A percentile compares a stretch with the other conserved stretches of the same genome.
Evolutionary conservation across 2,888 invertebrate species (phyloP).

Genomic region (Patella ulyssiponensis): DNA sequence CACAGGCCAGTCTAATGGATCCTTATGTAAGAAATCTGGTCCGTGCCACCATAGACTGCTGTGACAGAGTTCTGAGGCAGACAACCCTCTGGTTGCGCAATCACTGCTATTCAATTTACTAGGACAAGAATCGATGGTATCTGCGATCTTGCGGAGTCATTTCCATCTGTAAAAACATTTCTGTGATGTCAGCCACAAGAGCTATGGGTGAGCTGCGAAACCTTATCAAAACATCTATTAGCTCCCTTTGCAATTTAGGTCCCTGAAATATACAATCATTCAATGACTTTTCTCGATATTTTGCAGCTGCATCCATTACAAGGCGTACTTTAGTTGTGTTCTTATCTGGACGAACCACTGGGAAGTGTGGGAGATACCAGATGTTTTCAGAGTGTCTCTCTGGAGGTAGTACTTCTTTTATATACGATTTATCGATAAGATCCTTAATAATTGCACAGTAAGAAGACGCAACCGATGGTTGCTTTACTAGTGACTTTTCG

Average conservation of each 20-base stretch:
- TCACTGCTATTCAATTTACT: not conserved
- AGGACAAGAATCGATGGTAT: not conserved
- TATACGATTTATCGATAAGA: not conserved
- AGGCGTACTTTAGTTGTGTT: not conserved
- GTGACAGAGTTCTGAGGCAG: not conserved
- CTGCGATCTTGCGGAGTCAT: not conserved
- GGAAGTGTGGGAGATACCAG: not conserved
- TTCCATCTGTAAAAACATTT: not conserved
- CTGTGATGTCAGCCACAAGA: not conserved
- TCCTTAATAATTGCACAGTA: not conserved
- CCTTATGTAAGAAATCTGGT: not conserved
- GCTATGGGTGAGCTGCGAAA: not conserved
- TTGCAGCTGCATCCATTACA: not conserved
- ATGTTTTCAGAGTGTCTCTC: not conserved
- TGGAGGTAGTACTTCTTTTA: not conserved
- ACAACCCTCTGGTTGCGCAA: not conserved
- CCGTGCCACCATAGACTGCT: not conserved
- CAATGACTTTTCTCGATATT: not conserved
- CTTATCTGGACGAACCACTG: constrained; percentile 1
- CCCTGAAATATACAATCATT: not conserved
- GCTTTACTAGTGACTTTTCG: not conserved
- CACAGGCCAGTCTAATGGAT: not conserved
- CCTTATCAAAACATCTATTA: not conserved
- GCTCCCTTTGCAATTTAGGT: not conserved
- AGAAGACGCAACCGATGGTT: not conserved